Percentiles rank a stretch among this genome's conserved stretches.
Evolutionary conservation across 2,797 vertebrate genomes (phyloP).

Genomic region (Cirrhinus mrigala): DNA sequence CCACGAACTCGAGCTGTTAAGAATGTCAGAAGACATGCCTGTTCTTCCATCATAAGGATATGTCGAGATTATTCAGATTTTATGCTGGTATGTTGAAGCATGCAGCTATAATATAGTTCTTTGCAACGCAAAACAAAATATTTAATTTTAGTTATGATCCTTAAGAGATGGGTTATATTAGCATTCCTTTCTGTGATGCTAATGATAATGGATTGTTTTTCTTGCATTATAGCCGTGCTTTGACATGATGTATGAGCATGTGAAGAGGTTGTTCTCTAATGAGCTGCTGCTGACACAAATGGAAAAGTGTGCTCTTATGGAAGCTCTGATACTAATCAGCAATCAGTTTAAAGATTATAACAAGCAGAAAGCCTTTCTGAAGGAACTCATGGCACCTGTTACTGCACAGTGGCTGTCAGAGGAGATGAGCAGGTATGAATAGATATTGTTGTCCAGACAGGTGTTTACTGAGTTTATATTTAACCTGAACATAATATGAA

Average conservation of each 20-base stretch:
- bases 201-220: not conserved
- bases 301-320: constrained; percentile 94
- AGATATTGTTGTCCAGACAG: too few relatives aligned
- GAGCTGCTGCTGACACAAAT: constrained; percentile 86
- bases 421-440: constrained; percentile 86
- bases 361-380: constrained; percentile 90
- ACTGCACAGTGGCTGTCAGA: constrained; percentile 89
- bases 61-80: constrained; percentile 93
- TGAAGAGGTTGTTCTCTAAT: constrained; percentile 88
- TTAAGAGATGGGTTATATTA: not conserved
- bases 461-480: not conserved
- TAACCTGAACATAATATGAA: not conserved
- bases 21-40: constrained; percentile 93
- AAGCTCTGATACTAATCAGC: constrained; percentile 93
- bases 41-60: constrained; percentile 94
- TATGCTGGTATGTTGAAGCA: constrained; percentile 81
- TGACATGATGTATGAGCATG: constrained; percentile 89
- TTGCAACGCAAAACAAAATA: not conserved
- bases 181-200: not conserved
- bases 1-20: constrained; percentile 91
- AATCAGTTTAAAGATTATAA: constrained; percentile 95
- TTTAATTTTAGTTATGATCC: not conserved
- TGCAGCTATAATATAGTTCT: not conserved
- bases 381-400: constrained; percentile 89
- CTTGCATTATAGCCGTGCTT: constrained; percentile 86